Conservation (phyloP, 53 echinoderm and acorn worm genomes). For the Zoroaster sp. region DNA sequence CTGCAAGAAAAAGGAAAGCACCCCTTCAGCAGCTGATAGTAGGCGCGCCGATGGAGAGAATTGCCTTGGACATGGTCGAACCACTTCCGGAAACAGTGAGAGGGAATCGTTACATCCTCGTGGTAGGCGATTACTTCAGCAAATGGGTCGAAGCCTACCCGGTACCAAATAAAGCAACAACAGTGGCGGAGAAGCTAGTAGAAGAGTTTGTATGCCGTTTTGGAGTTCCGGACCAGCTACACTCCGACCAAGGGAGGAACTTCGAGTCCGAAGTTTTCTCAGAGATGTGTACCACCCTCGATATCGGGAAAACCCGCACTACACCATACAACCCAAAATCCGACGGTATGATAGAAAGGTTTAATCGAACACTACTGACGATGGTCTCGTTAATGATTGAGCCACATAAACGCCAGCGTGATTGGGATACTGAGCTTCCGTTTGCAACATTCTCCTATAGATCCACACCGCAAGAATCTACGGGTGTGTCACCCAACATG, state of each 20-base stretch:
- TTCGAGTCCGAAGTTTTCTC: slow-evolving; percentile 16
- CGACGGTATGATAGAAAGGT: slow-evolving; percentile 39
- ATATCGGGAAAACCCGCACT: slow-evolving; percentile 30
- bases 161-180: background rate
- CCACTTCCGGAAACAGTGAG: slow-evolving; percentile 20
- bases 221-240: background rate
- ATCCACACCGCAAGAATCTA: slow-evolving; percentile 31
- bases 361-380: slow-evolving; percentile 33
- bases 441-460: slow-evolving; percentile 38
- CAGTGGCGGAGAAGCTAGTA: background rate
- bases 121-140: slow-evolving; percentile 43
- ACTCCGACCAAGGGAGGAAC: slow-evolving; percentile 29
- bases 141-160: slow-evolving; percentile 34
- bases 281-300: slow-evolving; percentile 12
- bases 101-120: slow-evolving; percentile 28
- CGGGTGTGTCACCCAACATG: slow-evolving; percentile 29
- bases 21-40: slow-evolving; percentile 21
- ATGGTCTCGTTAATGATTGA: slow-evolving; percentile 42
- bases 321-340: slow-evolving; percentile 45
- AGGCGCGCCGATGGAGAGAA: background rate
- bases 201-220: slow-evolving; percentile 6
- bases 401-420: slow-evolving; percentile 27
- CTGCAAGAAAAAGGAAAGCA: slow-evolving; percentile 11
- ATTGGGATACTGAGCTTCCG: slow-evolving; percentile 25
- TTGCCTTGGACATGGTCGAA: slow-evolving; percentile 42